Evolutionary conservation across 2,888 invertebrate genomes (phyloP), one percentile per base, ranked within the genome.

Genomic region (Metacarcinus magister): DNA sequence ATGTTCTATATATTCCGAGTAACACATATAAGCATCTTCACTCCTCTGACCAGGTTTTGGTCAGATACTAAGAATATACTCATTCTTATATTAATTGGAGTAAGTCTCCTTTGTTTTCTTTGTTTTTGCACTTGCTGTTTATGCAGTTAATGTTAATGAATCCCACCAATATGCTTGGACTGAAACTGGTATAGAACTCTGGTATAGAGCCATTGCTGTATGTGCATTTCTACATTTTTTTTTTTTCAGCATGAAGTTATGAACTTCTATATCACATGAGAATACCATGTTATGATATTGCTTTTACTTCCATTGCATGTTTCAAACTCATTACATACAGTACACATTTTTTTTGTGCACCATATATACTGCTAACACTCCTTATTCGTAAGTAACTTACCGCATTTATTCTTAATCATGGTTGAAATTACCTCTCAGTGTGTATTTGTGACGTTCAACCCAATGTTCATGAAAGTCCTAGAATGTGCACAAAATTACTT

Each of bases 11-110:
- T 94, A 1, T 96, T 96, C 93, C 96, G 96, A 28, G 48, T 96
- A 0, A n/a, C 82, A 16, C 96, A 96, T 95, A 95, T 97, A 39
- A 96, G 96, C 54, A 95, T 96, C 94, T 96, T 97, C 92, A 95
- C 96, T 16, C 96, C 96, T 13, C 92, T 94, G n/a, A 92, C 92
- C 4, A 48, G 95, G 10, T 96, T 97, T 93, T 96, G 96, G 95
- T 96, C 95, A 60, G 97, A 97, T 95, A 96, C 96, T 23, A 97
- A 97, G 90, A 92, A 96, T 67, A 67, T 96, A 23, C 48, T 96
- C 23, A 95, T 97, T 39, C 43, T 96, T 54, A 46, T 91, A 16
- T 44, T 96, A 23, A 95, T 96, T 60, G 93, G 39, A 90, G 97
- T 97, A 44, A 96, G 97, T 94, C 39, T 87, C 5, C 44, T 94